Base-by-base conservation (phyloP, 2,888 invertebrate genomes). In the Pegoplata infirma region DNA sequence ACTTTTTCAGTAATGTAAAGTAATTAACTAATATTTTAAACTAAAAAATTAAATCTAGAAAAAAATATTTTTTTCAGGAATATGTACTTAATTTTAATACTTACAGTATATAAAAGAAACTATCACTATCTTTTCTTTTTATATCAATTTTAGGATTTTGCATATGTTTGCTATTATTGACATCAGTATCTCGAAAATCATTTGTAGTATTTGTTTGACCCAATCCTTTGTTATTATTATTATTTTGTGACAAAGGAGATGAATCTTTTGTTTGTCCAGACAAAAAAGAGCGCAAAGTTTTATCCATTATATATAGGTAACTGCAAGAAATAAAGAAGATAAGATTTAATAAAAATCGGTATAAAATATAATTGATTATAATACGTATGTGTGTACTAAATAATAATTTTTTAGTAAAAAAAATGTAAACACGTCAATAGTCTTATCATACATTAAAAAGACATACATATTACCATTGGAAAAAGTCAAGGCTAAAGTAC, bases 51-150 rank as follows among this genome's bases (percentile, higher is more conserved):
- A n/a, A n/a, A n/a, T n/a, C n/a, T n/a, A n/a, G n/a, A 25, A 25
- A 25, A 36, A 36, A 36, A 36, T 36, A 12, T 36, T 36, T 12
- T 36, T 36, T 36, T 36, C 25, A 25, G 6, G n/a, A n/a, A n/a
- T n/a, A n/a, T n/a, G n/a, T n/a, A n/a, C n/a, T n/a, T n/a, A n/a
- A n/a, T n/a, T 28, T 28, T 23, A 21, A 32, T 80, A 88, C 89
- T 89, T 82, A 89, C 89, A 89, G 87, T 69, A 89, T 88, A 80
- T 89, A 89, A 76, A 89, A 89, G 80, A 88, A 89, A 53, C 83
- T 87, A 80, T 89, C 89, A 76, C 85, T 87, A 68, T 89, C 88
- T 83, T 86, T 87, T 72, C 86, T 83, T 64, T 87, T 88, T 12
- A 80, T 83, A 55, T 83, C 83, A 3, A 82, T 81, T 16, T 51